Evolutionary conservation across 2,113 vertebrate genomes (phyloP).

Genomic region (Empidonax traillii): DNA sequence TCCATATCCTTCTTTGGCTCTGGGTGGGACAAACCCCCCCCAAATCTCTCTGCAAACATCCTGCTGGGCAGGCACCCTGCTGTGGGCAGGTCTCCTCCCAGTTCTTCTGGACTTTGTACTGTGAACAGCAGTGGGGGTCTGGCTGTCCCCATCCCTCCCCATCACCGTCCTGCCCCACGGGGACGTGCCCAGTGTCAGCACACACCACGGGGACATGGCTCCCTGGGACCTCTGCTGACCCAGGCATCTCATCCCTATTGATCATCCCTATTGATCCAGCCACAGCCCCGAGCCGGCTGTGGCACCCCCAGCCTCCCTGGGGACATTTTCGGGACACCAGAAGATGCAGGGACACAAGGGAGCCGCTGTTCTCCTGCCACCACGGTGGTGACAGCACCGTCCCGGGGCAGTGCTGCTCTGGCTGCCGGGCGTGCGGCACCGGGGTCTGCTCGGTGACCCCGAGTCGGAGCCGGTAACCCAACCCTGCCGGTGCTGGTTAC

Average conservation of each 20-base stretch:
- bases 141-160: not conserved
- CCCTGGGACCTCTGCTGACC: not conserved
- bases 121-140: accelerated
- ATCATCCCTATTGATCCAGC: not conserved
- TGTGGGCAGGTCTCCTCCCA: accelerated
- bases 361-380: not conserved
- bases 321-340: not conserved
- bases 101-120: not conserved
- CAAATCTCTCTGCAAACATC: not conserved
- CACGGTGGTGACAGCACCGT: accelerated
- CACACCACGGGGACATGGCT: accelerated
- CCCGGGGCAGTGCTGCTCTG: accelerated
- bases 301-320: not conserved
- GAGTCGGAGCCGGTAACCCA: not conserved
- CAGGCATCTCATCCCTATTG: accelerated
- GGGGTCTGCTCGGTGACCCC: conserved; percentile 8
- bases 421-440: accelerated
- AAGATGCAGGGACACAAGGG: not conserved
- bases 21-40: not conserved
- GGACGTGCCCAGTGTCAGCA: not conserved
- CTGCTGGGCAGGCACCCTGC: not conserved
- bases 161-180: accelerated
- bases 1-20: not conserved
- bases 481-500: conserved; percentile 38
- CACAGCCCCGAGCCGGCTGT: accelerated